Conservation (phyloP, 2,113 vertebrate species). For the Cebus imitator region DNA sequence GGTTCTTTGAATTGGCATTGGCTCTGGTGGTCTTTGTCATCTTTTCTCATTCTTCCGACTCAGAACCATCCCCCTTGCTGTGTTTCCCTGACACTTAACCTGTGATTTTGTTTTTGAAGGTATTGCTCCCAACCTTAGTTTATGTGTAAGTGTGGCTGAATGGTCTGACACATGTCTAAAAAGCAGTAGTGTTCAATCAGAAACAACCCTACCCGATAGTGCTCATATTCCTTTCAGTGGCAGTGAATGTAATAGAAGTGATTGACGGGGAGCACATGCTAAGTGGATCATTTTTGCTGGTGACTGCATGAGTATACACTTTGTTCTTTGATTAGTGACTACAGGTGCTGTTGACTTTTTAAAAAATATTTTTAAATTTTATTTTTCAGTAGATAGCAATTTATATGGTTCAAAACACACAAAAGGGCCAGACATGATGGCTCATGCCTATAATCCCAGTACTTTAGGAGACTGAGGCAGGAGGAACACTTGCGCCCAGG, state of each 20-base stretch:
- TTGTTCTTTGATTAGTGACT: neutral
- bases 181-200: neutral
- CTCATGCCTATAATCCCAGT: too few relatives aligned
- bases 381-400: slow-evolving; percentile 16
- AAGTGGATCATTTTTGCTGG: neutral
- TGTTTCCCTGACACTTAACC: neutral
- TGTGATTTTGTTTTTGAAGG: neutral
- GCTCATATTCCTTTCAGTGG: neutral
- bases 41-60: neutral
- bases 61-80: neutral
- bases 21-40: neutral
- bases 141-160: neutral
- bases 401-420: neutral
- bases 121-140: neutral
- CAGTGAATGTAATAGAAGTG: neutral
- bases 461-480: too few relatives aligned
- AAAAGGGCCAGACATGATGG: too few relatives aligned
- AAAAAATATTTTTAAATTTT: neutral
- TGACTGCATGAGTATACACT: neutral
- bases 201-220: neutral
- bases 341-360: neutral
- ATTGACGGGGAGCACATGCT: neutral
- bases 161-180: neutral
- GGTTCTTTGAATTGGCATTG: neutral
- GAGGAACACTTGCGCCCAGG: too few relatives aligned